Evolutionary conservation across 2,888 invertebrate genomes (phyloP), one percentile per base, ranked within the genome.

Genomic region (Silvanus unidentatus): DNA sequence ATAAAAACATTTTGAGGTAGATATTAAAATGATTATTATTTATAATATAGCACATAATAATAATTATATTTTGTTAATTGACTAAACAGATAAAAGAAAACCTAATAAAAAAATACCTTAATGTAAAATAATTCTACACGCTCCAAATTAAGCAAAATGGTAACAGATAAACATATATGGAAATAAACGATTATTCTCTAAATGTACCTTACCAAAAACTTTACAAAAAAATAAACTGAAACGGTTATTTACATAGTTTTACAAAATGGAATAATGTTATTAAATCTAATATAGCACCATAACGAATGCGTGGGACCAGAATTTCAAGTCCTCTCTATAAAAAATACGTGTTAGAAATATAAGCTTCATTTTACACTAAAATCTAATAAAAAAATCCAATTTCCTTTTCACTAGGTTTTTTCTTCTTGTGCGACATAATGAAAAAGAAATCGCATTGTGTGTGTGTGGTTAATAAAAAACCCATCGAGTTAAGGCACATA

Each of bases 341-440:
- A 48, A 34, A 48, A 35, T 44, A 48, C 42, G 14, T 42, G 48
- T 43, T 45, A 45, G 44, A 43, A 41, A 40, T 44, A 46, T n/a
- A 41, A 44, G 16, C 29, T 48, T n/a, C n/a, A n/a, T n/a, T 39
- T 37, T 36, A 40, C 37, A 9, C 14, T 36, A 47, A 44, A 42
- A 35, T 32, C 44, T 40, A 49, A 45, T 34, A 12, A 11, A 28
- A 39, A 39, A 59, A 60, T 65, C 60, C 54, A 45, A 57, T 53
- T 65, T 67, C 64, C 58, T 59, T 66, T 68, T 68, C 65, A 68
- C 65, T 65, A 65, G 64, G 63, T 48, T 44, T 38, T 39, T 15
- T 15, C 37, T n/a, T n/a, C n/a, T n/a, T n/a, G n/a, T n/a, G n/a
- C 14, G 38, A 42, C 60, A 48, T 66, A 65, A 66, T 57, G 64